Conservation (phyloP, 2,888 invertebrate genomes). For the Apantesis nais region DNA sequence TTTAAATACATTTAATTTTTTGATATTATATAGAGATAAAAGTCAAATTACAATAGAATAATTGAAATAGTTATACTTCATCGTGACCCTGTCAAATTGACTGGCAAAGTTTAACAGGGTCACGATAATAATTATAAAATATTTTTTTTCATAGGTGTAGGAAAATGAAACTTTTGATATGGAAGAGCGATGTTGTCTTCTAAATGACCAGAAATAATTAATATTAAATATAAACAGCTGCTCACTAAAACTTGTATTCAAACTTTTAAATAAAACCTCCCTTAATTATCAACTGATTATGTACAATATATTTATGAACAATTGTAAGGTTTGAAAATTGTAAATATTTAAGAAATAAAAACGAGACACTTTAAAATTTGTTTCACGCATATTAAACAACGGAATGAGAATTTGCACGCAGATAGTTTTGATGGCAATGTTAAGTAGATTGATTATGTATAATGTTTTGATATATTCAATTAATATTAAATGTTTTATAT, state of each 20-base stretch:
- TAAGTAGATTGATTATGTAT: not conserved
- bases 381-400: not conserved
- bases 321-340: no score
- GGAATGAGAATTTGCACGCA: not conserved
- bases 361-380: not conserved
- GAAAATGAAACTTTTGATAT: not conserved
- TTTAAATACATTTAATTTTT: conserved; percentile 2
- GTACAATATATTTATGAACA: not conserved
- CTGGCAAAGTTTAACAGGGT: conserved; percentile 1
- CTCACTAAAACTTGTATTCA: not conserved
- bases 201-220: not conserved
- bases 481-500: not conserved
- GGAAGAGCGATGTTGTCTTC: not conserved
- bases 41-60: not conserved
- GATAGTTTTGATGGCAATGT: not conserved
- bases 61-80: not conserved
- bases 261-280: not conserved
- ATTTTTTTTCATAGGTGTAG: not conserved
- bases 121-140: not conserved
- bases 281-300: not conserved
- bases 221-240: not conserved
- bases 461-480: not conserved
- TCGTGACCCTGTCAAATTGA: not conserved
- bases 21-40: not conserved
- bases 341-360: not conserved